Percentiles rank a stretch among this genome's conserved stretches.
Conservation (phyloP, 2,888 invertebrate genomes). For the Scrobipalpa costella region DNA sequence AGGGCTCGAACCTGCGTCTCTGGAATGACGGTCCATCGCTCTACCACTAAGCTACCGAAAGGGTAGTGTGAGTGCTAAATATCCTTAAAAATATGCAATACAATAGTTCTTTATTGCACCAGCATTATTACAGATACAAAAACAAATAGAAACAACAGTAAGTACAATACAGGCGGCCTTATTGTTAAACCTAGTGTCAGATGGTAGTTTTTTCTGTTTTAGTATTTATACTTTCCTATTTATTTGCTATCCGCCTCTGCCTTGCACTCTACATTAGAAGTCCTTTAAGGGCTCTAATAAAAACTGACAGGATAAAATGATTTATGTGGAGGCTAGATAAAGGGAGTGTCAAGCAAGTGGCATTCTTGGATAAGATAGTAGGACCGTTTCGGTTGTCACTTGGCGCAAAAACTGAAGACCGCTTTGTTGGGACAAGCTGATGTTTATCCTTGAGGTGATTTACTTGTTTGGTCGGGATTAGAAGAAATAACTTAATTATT, state of each 20-base stretch:
- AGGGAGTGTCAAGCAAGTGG: conserved; percentile 60
- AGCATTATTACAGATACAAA: no score
- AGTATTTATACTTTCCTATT: not conserved
- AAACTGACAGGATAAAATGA: conserved; percentile 74
- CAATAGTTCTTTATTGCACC: no score
- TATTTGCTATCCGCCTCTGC: conserved; percentile 5
- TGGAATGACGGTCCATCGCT: no score
- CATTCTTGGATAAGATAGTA: conserved; percentile 19
- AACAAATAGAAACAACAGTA: no score
- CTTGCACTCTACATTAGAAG: conserved; percentile 36
- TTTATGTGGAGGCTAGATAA: conserved; percentile 71
- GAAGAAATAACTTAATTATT: no score
- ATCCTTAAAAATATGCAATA: no score
- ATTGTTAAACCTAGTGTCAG: no score
- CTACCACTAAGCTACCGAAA: no score
- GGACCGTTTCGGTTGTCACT: conserved; percentile 20
- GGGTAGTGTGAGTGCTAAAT: no score
- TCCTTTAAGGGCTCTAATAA: conserved; percentile 61
- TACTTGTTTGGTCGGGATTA: no score
- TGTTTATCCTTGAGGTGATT: conserved; percentile 3
- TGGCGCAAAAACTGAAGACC: conserved; percentile 15
- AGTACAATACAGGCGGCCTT: no score
- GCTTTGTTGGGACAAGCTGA: conserved; percentile 5
- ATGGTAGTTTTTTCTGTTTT: not conserved
- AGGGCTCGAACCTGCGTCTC: no score